These are phyloP conservation scores for Melinaea menophilus DNA, from an alignment of 2,888 invertebrate genomes.

Conservation along the genomic window DNA sequence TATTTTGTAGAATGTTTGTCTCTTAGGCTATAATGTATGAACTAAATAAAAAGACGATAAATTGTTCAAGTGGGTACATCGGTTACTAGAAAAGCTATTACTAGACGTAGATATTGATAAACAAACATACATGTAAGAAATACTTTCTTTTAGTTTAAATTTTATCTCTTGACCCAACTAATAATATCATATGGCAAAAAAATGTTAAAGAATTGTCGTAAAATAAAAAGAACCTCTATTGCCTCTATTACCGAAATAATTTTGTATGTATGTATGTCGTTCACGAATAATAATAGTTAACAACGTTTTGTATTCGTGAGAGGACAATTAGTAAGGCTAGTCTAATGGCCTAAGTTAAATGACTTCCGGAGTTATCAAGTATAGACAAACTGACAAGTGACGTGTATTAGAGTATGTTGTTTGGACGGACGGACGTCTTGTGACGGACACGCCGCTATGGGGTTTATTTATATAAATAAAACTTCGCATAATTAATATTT, in stretches of 20 bases:
- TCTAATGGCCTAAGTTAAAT: slow-evolving; percentile 26
- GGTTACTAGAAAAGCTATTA: no score
- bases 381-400: slow-evolving; percentile 15
- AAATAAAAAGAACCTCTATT: no score
- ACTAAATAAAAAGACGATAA: background rate
- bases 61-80: background rate
- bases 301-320: slow-evolving; percentile 21
- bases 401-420: slow-evolving; percentile 19
- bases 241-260: no score
- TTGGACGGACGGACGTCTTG: slow-evolving; percentile 3
- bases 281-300: slow-evolving; percentile 2
- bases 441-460: no score
- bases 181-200: no score
- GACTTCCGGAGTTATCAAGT: slow-evolving; percentile 31
- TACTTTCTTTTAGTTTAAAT: no score
- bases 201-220: no score
- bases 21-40: slow-evolving; percentile 17
- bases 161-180: no score
- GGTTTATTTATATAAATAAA: no score
- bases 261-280: no score
- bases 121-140: background rate
- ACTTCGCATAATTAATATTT: no score
- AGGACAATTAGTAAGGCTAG: slow-evolving; percentile 26
- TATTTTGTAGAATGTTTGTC: slow-evolving; percentile 29
- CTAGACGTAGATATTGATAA: background rate